phyloP scores from a whole-genome alignment of 2,113 vertebrate genomes.

The Cyrtonyx montezumae region DNA sequence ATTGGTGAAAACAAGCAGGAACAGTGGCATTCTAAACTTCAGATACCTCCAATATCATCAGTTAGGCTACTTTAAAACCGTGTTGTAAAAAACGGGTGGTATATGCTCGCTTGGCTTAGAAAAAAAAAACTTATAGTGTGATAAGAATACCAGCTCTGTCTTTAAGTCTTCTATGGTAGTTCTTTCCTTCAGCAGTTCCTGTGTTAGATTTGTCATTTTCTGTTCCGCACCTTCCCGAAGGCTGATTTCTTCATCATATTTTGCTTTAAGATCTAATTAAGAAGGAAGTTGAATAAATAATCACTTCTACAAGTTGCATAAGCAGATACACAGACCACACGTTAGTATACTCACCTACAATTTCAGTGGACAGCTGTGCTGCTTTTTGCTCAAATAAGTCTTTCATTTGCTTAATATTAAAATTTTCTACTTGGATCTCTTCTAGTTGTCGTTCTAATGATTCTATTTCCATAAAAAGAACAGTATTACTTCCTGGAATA shows the following conservation, averaged over 20 bases:
- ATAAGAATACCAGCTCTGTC: slow-evolving; percentile 89
- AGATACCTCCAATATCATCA: neutral
- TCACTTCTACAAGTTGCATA: neutral
- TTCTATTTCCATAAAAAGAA: slow-evolving; percentile 78
- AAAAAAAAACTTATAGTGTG: neutral
- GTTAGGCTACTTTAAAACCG: neutral
- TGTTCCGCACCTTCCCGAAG: slow-evolving; percentile 88
- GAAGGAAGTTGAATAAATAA: slow-evolving; percentile 6
- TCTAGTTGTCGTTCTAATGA: slow-evolving; percentile 90
- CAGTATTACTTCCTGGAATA: slow-evolving; percentile 33
- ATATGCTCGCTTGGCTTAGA: neutral
- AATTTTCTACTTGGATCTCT: slow-evolving; percentile 94
- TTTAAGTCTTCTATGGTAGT: slow-evolving; percentile 85
- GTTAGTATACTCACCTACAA: slow-evolving; percentile 87
- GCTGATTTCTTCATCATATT: slow-evolving; percentile 94
- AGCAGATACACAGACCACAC: neutral
- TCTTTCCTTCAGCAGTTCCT: slow-evolving; percentile 87
- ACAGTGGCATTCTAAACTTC: neutral
- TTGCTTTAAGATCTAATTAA: slow-evolving; percentile 91
- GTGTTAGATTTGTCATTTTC: slow-evolving; percentile 79
- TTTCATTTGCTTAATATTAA: slow-evolving; percentile 99
- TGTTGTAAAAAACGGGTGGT: neutral
- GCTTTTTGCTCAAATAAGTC: slow-evolving; percentile 99
- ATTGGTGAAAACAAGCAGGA: neutral
- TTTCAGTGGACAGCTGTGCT: slow-evolving; percentile 94